Base-by-base conservation (phyloP, 1,140 invertebrate genomes). In the Drosophila micromelanica region DNA sequence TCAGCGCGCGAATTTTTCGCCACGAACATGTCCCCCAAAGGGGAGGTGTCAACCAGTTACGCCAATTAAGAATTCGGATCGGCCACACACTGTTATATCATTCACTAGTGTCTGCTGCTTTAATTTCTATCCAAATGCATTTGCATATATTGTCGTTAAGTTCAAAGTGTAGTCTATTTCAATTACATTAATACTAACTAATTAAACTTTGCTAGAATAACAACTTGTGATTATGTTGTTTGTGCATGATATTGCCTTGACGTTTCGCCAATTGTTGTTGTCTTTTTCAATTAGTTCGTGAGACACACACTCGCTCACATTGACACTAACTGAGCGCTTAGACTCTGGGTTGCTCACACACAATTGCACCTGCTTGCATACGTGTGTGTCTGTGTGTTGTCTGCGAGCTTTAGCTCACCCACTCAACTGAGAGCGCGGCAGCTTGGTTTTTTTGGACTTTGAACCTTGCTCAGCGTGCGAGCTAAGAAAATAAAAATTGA, bases 401-500 rank as follows among this genome's bases (percentile, higher is more conserved):
- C 70, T 37, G 40, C 37, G 56, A 74, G 65, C 71, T 69, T 61
- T 68, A 42, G 71, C 63, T 73, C 70, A 73, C 70, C 63, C 70
- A 73, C 70, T 60, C 63, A 67, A 54, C 63, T 45, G 52, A 65
- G 42, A 57, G 46, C 38, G 6, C 37, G 27, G 43, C 37, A 75
- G 63, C 60, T 52, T 56, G 27, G 12, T 32, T 49, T 75, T 49
- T 75, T 72, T 79, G 81, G 84, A 87, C 82, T 87, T 87, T 87
- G 82, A 79, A 87, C 82, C 73, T 56, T 32, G 71, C 56, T 77
- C 63, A 81, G 70, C 77, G 61, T 76, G 71, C 76, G 64, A 87
- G 59, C 78, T 80, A 70, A 84, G 64, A 48, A 79, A 76, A 64
- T 78, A 27, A 70, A 70, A 43, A 27, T 43, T 48, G 57, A 65